These are phyloP conservation scores for Sus cebifrons DNA, from an alignment of 2,797 vertebrate genomes.

Conservation along the genomic window DNA sequence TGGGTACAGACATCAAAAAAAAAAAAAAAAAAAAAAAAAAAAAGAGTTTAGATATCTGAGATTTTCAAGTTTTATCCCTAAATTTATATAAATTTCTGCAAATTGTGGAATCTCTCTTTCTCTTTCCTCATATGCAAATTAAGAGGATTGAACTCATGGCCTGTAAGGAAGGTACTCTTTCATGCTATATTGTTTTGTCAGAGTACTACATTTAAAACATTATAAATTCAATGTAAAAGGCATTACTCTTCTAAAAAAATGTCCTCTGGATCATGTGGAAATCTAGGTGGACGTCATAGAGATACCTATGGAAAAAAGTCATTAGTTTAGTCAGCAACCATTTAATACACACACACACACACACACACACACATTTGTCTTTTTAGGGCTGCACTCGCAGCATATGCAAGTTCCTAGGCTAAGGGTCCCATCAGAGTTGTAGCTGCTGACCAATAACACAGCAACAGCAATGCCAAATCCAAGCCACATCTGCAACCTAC, in stretches of 20 bases:
- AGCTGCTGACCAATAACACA: no score
- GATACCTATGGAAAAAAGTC: neutral
- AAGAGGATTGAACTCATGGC: neutral
- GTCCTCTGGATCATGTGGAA: neutral
- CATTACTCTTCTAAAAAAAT: neutral
- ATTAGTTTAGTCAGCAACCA: neutral
- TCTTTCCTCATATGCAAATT: neutral
- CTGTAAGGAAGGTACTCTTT: neutral
- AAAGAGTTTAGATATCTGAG: neutral
- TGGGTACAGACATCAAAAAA: neutral
- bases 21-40: neutral
- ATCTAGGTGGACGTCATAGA: neutral
- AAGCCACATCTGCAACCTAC: no score
- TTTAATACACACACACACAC: neutral
- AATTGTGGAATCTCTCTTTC: neutral
- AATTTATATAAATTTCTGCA: neutral
- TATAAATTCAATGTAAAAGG: constrained; percentile 12
- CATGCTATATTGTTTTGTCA: neutral
- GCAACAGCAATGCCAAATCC: no score
- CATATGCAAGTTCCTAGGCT: no score
- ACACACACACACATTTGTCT: no score
- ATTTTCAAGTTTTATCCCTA: neutral
- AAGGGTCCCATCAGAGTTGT: no score
- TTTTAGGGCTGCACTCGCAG: no score
- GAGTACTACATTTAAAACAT: neutral